phyloP scores from a whole-genome alignment of 30 jellyfish, hydroid and myxozoan species.

The Aurelia sp. region DNA sequence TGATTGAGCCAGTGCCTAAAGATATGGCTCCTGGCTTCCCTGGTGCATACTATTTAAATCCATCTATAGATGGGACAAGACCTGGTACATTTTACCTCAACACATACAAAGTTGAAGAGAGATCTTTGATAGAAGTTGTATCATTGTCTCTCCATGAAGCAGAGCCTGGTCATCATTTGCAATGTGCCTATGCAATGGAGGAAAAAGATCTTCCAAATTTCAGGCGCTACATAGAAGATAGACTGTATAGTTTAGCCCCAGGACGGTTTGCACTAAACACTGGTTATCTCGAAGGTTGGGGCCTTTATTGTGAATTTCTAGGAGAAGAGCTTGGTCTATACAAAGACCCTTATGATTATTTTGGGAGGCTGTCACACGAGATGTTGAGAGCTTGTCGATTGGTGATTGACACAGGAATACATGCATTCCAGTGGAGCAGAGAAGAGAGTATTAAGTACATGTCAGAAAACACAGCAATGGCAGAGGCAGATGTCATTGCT shows the following conservation, averaged over 20 bases:
- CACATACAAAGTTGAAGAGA: conserved; percentile 74
- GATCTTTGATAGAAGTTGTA: conserved; percentile 75
- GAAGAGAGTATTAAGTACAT: conserved; percentile 74
- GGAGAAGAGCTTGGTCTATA: conserved; percentile 91
- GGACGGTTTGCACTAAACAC: conserved; percentile 89
- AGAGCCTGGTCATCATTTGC: conserved; percentile 95
- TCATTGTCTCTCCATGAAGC: conserved; percentile 95
- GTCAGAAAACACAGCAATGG: conserved; percentile 82
- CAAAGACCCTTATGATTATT: conserved; percentile 73
- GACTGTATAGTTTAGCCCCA: conserved; percentile 81
- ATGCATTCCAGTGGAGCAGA: conserved; percentile 89
- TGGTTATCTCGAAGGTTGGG: conserved; percentile 96
- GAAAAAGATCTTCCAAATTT: conserved; percentile 58
- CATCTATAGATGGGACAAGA: conserved; percentile 85
- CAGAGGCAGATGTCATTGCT: conserved; percentile 65
- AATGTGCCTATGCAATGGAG: conserved; percentile 79
- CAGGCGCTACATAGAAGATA: conserved; percentile 83
- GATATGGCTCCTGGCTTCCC: conserved; percentile 89
- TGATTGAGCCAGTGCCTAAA: conserved; percentile 77
- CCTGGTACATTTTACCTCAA: conserved; percentile 91
- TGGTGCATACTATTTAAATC: conserved; percentile 91
- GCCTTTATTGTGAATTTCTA: conserved; percentile 88
- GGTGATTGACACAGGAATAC: conserved; percentile 96
- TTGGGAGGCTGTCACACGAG: conserved; percentile 93
- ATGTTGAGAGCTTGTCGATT: conserved; percentile 94